Conservation (phyloP, 2,797 vertebrate genomes). For the Sebastes elongatus region DNA sequence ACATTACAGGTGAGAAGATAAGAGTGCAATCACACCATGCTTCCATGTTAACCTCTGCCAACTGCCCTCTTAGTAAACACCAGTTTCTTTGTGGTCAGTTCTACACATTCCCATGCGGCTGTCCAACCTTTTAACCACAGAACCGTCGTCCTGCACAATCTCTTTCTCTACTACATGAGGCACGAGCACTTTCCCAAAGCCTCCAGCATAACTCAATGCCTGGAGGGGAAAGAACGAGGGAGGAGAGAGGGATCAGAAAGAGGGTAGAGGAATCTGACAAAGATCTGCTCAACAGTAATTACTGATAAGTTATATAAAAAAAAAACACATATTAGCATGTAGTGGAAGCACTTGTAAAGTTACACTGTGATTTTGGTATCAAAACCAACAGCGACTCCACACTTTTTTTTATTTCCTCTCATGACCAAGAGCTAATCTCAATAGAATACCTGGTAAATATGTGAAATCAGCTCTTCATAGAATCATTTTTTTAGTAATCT, state of each 20-base stretch:
- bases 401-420: background rate
- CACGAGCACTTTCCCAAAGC: slow-evolving; percentile 84
- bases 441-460: background rate
- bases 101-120: slow-evolving; percentile 71
- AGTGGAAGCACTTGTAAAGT: no score
- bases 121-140: slow-evolving; percentile 94
- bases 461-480: background rate
- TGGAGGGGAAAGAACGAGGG: slow-evolving; percentile 62
- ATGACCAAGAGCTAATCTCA: background rate
- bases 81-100: background rate
- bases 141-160: slow-evolving; percentile 90
- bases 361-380: background rate
- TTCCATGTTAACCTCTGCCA: background rate
- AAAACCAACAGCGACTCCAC: background rate
- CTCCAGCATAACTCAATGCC: slow-evolving; percentile 92
- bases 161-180: slow-evolving; percentile 91
- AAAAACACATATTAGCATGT: background rate
- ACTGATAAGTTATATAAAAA: background rate
- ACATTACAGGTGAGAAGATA: background rate
- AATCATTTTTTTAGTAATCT: background rate
- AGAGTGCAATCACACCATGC: slow-evolving; percentile 40
- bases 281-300: no score
- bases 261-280: background rate
- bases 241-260: slow-evolving; percentile 44
- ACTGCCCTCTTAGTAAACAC: background rate